Base-by-base conservation (phyloP, 2,888 invertebrate genomes). In the Psococerastis gibbosa region DNA sequence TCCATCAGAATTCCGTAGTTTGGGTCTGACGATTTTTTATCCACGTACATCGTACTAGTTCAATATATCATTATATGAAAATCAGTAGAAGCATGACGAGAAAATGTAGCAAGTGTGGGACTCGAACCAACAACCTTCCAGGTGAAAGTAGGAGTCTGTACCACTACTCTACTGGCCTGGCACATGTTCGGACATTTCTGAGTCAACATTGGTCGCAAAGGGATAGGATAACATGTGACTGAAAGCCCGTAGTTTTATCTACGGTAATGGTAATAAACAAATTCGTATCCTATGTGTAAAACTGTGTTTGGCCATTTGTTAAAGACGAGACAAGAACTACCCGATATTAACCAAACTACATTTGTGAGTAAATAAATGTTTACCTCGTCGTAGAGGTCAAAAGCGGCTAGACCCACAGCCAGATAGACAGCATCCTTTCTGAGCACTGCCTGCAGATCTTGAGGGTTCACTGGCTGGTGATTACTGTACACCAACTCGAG, bases 401-500 rank as follows among this genome's bases (percentile, higher is more conserved):
- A 88, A 0, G 89, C 82, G 2, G 82, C 80, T 48, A 88, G 65
- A 5, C 91, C 88, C 8, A 87, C 81, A 0, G 92, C 91, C 62
- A 85, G 87, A 57, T 94, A 94, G 35, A 94, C 78, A 45, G 92
- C 91, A 64, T 94, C 94, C 61, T 89, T 91, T 45, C 78, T 69
- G 48, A 94, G 64, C 55, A 94, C 81, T 11, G 77, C 75, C 44
- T 74, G 70, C 51, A 88, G 65, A 57, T 91, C 80, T 43, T 78
- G 75, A 0, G 76, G 69, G 45, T 72, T 65, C 15, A 75, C 71
- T 4, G 75, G 67, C 3, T 74, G 73, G 47, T 75, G 70, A 46
- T 77, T 72, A 52, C 73, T 74, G 49, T 71, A 68, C 11, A 81
- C 73, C 57, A 84, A 73, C 51, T 75, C 69, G 1, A 83, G 68